Conservation (phyloP, 2,797 vertebrate genomes). For the Tragelaphus eurycerus region DNA sequence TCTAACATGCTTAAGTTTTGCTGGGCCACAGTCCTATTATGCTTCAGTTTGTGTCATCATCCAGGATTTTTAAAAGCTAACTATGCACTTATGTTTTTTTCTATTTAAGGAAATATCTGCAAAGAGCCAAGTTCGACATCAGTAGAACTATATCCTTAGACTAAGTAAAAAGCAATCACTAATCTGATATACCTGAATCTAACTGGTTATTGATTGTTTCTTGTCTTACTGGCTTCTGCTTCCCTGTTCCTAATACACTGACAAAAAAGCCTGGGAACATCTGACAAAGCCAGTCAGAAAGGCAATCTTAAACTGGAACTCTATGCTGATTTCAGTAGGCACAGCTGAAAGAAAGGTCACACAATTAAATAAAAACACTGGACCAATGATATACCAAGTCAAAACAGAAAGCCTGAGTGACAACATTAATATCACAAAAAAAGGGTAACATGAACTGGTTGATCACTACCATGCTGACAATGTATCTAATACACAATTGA, state of each 20-base stretch:
- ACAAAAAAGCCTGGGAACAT: neutral
- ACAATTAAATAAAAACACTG: neutral
- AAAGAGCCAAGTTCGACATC: neutral
- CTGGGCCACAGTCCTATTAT: neutral
- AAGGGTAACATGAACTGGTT: neutral
- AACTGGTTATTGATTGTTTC: neutral
- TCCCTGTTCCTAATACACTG: neutral
- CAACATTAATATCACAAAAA: neutral
- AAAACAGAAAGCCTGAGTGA: neutral
- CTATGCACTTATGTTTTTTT: neutral
- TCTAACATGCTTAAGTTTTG: neutral
- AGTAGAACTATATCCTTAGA: neutral
- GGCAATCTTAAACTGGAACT: neutral
- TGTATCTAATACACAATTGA: neutral
- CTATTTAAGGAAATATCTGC: neutral
- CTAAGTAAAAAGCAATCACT: neutral
- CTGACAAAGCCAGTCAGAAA: neutral
- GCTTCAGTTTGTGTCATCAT: neutral
- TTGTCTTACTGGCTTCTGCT: neutral
- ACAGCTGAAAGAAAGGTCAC: neutral
- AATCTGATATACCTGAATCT: neutral
- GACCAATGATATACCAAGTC: neutral
- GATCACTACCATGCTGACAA: neutral
- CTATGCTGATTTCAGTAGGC: neutral
- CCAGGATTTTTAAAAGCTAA: neutral